Base-by-base conservation (phyloP, 2,888 invertebrate species). In the Cephus runcator region DNA sequence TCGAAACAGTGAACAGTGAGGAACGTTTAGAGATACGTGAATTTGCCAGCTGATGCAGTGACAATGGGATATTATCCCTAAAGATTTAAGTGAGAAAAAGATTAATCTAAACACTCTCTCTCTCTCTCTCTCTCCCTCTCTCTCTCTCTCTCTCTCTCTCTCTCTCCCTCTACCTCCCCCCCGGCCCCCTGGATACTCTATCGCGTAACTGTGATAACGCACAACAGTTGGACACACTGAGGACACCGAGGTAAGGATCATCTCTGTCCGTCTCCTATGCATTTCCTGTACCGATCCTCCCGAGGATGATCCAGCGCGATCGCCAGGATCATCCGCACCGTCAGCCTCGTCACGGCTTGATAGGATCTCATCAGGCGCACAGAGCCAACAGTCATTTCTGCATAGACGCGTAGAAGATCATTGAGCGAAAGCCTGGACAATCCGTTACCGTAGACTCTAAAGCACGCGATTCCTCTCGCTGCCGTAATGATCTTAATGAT, bases 401-500 rank as follows among this genome's bases (percentile, higher is more conserved):
- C 56, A 56, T 23, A 23, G 23, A 56, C 23, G 23, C 56, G 56
- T 23, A 9, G 6, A 23, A 56, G 56, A 56, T 23, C 56, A 56
- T 56, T 23, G 56, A 56, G 56, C 56, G 56, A 56, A 23, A 23
- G 23, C 56, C 23, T 23, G 56, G 56, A 23, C 56, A 56, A 56
- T 56, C 56, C 56, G 9, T 56, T 56, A 56, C 56, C 36, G 0
- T 56, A 23, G 6, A 9, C 9, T 23, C 9, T 1, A 56, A 56
- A 56, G 56, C 56, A 56, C 23, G 15, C 56, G 23, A 56, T 56
- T 56, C 56, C 56, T 56, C 6, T 15, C 1, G 56, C 56, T 9
- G 23, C 83, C 69, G 75, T 69, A 71, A 56, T 73, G 81, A 80
- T 81, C 80, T 80, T 80, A 81, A 85, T 77, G 85, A 84, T 84